Evolutionary conservation across 2,113 vertebrate genomes (phyloP).

Genomic region (Aleadryas rufinucha): DNA sequence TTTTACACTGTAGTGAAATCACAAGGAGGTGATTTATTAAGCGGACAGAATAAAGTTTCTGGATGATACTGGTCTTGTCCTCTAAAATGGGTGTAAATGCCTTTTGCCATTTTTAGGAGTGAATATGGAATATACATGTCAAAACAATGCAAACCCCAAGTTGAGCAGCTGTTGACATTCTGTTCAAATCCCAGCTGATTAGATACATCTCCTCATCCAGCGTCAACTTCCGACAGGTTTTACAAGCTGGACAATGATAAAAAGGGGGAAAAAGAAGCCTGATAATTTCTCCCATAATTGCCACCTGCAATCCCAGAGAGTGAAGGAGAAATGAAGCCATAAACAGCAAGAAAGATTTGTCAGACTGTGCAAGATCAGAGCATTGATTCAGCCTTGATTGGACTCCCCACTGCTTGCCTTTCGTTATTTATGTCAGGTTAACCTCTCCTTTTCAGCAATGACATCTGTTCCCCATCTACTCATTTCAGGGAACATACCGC

Average conservation of each 20-base stretch:
- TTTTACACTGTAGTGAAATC: not conserved
- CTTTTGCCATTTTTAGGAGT: not conserved
- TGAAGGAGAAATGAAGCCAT: not conserved
- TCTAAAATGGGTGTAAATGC: not conserved
- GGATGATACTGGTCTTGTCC: not conserved
- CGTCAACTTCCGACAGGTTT: not conserved
- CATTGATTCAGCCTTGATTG: slow-evolving; percentile 53
- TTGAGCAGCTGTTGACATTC: not conserved
- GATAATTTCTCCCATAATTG: not conserved
- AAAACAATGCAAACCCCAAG: not conserved
- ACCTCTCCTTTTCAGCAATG: slow-evolving; percentile 7
- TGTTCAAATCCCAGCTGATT: not conserved
- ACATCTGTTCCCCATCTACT: slow-evolving; percentile 32
- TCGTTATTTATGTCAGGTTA: slow-evolving; percentile 35
- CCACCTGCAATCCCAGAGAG: slow-evolving; percentile 1
- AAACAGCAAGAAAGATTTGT: slow-evolving; percentile 36
- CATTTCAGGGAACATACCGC: not conserved
- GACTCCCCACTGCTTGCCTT: not conserved
- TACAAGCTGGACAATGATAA: not conserved
- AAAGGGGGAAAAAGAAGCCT: not conserved
- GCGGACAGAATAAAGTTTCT: not conserved
- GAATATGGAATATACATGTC: not conserved
- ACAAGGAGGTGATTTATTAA: not conserved
- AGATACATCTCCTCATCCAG: not conserved
- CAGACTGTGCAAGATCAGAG: slow-evolving; percentile 33